Base-by-base conservation (phyloP, 2,797 vertebrate species). In the Trematomus bernacchii region DNA sequence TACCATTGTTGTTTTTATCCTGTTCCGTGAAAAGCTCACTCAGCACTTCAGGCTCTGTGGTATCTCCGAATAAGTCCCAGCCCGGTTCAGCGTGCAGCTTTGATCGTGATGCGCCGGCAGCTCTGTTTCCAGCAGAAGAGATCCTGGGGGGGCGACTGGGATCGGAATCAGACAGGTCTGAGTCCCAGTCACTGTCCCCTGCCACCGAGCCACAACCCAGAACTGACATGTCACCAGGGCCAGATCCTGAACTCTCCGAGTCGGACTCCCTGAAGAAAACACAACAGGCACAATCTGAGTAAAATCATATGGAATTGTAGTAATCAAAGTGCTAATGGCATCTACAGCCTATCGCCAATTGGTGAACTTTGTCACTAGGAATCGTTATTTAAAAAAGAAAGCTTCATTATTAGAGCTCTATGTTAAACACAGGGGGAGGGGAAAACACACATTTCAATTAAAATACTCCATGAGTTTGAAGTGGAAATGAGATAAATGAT, bases 171-270 rank as follows among this genome's bases (percentile, higher is more conserved):
- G 95, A 94, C 44, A 92, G 85, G 69, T 96, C 95, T 0, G 95
- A 95, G 76, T 96, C 95, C 95, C 95, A 95, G 83, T 96, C 95
- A 2, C 94, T 95, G 87, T 96, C 95, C 33, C 93, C 94, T 1
- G 92, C 92, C 16, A 94, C 88, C 0, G 94, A 95, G n/a, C 79
- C 93, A 53, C 91, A 93, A 40, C 92, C 93, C 19, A 92, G 76
- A 6, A 93, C 64, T 6, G 92, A 94, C 51, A 94, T 77, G 14
- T 95, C 95, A 10, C 93, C 94, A 2, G 89, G 75, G 10, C 93
- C 93, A 14, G 95, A 96, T 59, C 92, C 94, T 14, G 93, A 95
- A 80, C 94, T 95, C 73, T 96, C 95, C 0, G 95, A 95, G 78
- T 95, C 95, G 0, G 94, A 94, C 12, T 95, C 94, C 87, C 93